Base-by-base conservation (phyloP, 2,888 invertebrate genomes). In the Eupsilia transversa region DNA sequence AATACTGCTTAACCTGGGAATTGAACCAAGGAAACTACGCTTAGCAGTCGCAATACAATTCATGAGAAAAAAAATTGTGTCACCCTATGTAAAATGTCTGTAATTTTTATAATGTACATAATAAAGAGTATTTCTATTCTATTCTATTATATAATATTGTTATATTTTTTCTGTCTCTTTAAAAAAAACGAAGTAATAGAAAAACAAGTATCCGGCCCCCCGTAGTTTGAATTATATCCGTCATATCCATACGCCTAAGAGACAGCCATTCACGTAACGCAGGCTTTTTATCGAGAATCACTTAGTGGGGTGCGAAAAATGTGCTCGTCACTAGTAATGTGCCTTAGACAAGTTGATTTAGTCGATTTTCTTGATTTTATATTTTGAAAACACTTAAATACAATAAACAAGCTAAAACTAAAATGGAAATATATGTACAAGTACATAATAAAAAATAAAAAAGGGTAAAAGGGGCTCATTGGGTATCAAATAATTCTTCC, bases 231-330 rank as follows among this genome's bases (percentile, higher is more conserved):
- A 79, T 86, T 81, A 88, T 85, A 78, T 74, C 77, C 80, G 77
- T 80, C 85, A 84, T 85, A 87, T 77, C 78, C 86, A 88, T 85
- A 85, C 78, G 66, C 66, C 61, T 79, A 72, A 86, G 74, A 84
- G 76, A 79, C 74, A 78, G 72, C 84, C 77, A 84, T 88, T 86
- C 82, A 82, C 83, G 79, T 87, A 83, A 80, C 79, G 77, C 75
- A 49, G 61, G 68, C 79, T 85, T 87, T 88, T 88, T 88, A 88
- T 86, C 88, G 81, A 79, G 83, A 82, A 84, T 86, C 84, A 88
- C 86, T 88, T 88, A 88, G 82, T 83, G 82, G 79, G 83, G 83
- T 86, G 88, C 82, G 84, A 83, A 82, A 86, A 87, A 87, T 83
- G 85, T 76, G 65, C 30, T 69, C 74, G 61, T 46, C 54, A 33